Percentiles rank a stretch among this genome's conserved stretches.
Conservation (phyloP, 2,113 vertebrate genomes). For the Thalassoma bifasciatum region DNA sequence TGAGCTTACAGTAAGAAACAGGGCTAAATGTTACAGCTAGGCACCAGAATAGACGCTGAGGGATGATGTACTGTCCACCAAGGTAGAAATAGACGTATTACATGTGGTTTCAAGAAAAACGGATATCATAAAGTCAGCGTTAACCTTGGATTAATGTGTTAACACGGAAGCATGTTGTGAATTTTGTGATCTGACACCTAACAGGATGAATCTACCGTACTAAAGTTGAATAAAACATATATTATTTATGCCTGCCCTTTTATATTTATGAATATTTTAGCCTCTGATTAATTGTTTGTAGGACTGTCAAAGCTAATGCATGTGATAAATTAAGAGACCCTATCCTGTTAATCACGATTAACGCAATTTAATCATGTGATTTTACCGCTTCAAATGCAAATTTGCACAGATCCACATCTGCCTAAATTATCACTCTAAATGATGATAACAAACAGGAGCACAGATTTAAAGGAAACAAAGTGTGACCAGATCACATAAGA, state of each 20-base stretch:
- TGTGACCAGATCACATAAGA: too few species aligned
- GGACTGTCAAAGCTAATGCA: too few species aligned
- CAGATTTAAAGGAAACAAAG: too few species aligned
- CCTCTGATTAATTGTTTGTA: too few species aligned
- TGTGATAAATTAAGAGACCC: too few species aligned
- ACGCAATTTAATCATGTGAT: too few species aligned
- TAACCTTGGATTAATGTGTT: neutral
- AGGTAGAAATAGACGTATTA: neutral
- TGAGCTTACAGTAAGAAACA: slow-evolving; percentile 34
- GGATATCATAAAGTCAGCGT: slow-evolving; percentile 3
- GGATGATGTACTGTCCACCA: neutral
- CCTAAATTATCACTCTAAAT: too few species aligned
- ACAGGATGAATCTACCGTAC: neutral
- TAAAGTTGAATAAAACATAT: neutral
- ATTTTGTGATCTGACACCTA: neutral
- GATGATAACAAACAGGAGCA: too few species aligned
- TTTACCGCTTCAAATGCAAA: too few species aligned
- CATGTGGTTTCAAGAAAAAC: neutral
- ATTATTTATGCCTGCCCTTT: neutral
- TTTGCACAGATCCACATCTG: too few species aligned
- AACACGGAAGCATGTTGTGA: neutral
- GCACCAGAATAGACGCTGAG: slow-evolving; percentile 38
- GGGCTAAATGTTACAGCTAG: slow-evolving; percentile 25
- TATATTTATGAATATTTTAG: neutral
- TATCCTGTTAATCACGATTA: too few species aligned